Evolutionary conservation across 2,888 invertebrate species (phyloP), one percentile per base, ranked within the genome.

Genomic region (Hydrotaea diabolus): DNA sequence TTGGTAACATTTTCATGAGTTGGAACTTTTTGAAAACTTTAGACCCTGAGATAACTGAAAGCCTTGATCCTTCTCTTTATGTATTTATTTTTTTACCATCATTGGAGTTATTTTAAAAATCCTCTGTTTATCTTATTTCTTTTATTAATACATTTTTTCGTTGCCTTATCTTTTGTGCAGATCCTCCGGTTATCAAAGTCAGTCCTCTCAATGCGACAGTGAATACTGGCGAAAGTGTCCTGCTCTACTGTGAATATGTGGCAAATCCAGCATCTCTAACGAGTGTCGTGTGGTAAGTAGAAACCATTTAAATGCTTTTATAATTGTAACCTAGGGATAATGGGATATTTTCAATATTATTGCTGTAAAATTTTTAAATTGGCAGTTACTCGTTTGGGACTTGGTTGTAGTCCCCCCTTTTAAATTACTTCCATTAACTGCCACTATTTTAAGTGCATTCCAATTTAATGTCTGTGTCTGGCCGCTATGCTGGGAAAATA

Each of bases 211-310:
- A 96, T 90, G 94, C 96, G 85, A 96, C 96, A 0, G 95, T 96
- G 5, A 96, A 96, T 88, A 98, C 97, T 92, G 95, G 95, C 15
- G 94, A 94, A 46, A 95, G 95, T 87, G 94, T 96, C 64, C 93
- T 96, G 53, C 94, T 98, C 74, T 94, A 95, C 86, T 98, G 98
- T 92, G 94, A 95, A 88, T 97, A 97, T 91, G 95, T 96, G 86
- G 96, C 98, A 79, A 98, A 98, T 93, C 98, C 98, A 0, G 95
- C 96, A 26, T 94, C 96, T 11, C 93, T 98, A 43, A 94, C 93
- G 69, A 94, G 94, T 86, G 96, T 97, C 72, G 94, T 94, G 88
- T 98, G 98, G 98, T 97, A 90, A 91, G 91, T 90, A 13, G 36
- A 62, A n/a, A n/a, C n/a, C n/a, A n/a, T n/a, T n/a, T n/a, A n/a